Evolutionary conservation across 23 tunicate species (phyloP).

Genomic region (Phallusia fumigata): DNA sequence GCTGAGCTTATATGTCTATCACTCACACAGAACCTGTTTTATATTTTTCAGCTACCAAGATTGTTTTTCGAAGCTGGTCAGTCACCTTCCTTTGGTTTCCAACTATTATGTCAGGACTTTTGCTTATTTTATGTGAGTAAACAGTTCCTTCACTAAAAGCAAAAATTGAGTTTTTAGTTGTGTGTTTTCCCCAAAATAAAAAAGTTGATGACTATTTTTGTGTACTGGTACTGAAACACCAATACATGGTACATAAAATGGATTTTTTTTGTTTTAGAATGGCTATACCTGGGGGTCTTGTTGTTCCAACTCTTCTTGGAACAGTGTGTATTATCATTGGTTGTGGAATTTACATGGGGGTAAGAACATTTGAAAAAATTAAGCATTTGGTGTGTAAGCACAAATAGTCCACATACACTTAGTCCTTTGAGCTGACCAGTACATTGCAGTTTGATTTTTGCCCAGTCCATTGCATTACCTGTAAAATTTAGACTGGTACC

Average conservation of each 20-base stretch:
- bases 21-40: not conserved
- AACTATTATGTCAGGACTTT: constrained; percentile 12
- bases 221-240: too few relatives aligned
- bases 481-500: not conserved
- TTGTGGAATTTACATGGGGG: constrained; percentile 19
- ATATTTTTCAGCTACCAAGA: constrained; percentile 9
- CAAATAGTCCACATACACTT: too few relatives aligned
- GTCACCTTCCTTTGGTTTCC: constrained; percentile 8
- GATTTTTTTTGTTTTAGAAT: not conserved
- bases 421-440: not conserved
- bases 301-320: constrained; percentile 16
- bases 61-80: constrained; percentile 9
- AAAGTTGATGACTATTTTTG: too few relatives aligned
- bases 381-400: too few relatives aligned
- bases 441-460: too few relatives aligned
- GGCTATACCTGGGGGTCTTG: not conserved
- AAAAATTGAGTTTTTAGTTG: too few relatives aligned
- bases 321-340: constrained; percentile 4
- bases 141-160: too few relatives aligned
- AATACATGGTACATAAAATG: too few relatives aligned
- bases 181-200: too few relatives aligned
- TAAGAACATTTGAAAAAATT: too few relatives aligned
- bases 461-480: not conserved
- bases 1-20: not conserved
- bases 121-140: constrained; percentile 19